A percentile compares a stretch with the other conserved stretches of the same genome.
Evolutionary conservation across 2,888 invertebrate species (phyloP).

Genomic region (Anorthoa munda): DNA sequence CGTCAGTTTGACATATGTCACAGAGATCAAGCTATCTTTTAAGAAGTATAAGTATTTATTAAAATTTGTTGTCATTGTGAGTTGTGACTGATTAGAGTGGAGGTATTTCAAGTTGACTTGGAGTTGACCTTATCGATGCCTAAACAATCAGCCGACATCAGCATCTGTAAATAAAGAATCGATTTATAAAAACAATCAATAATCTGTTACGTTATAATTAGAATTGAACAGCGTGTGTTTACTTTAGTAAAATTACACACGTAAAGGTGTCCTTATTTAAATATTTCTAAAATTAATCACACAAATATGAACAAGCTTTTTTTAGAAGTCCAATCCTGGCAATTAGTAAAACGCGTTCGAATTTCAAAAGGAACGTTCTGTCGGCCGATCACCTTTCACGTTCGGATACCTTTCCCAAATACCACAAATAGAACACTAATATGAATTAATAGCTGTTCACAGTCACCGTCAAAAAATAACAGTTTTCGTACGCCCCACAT

Average conservation of each 20-base stretch:
- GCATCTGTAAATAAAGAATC: neutral
- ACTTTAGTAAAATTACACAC: neutral
- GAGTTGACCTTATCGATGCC: neutral
- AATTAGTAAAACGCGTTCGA: constrained; percentile 75
- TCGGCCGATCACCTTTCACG: constrained; percentile 66
- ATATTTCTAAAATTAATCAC: constrained; percentile 42
- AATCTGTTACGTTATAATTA: constrained; percentile 1
- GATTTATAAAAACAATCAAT: neutral
- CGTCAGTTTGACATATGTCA: too few relatives aligned
- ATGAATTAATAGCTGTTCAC: constrained; percentile 83
- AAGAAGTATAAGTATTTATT: too few relatives aligned
- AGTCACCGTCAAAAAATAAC: constrained; percentile 75
- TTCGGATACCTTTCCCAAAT: constrained; percentile 65
- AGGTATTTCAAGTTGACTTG: too few relatives aligned
- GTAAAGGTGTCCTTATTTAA: constrained; percentile 9
- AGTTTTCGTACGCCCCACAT: constrained; percentile 81
- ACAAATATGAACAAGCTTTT: constrained; percentile 26
- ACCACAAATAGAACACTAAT: constrained; percentile 78
- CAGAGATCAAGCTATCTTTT: too few relatives aligned
- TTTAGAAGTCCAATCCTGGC: constrained; percentile 47
- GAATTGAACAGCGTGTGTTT: constrained; percentile 27
- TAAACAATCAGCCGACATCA: neutral
- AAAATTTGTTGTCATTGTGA: too few relatives aligned
- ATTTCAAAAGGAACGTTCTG: constrained; percentile 78
- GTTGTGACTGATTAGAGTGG: too few relatives aligned